Conservation (phyloP, 2,888 invertebrate species). For the Torymus aiolomorphi region DNA sequence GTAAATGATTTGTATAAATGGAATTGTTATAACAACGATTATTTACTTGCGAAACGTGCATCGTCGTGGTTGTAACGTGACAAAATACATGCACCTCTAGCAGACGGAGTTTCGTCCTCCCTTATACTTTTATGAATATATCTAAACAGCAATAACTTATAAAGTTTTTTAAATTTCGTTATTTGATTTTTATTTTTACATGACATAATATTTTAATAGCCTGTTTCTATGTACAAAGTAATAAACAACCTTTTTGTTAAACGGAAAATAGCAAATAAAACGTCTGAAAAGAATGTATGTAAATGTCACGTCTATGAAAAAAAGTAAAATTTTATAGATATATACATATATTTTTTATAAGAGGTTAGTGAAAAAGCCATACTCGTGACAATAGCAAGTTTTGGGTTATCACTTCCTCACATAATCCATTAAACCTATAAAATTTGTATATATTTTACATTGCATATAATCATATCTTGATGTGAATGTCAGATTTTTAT, state of each 20-base stretch:
- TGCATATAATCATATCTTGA: conserved; percentile 48
- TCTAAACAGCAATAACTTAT: conserved; percentile 31
- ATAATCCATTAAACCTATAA: conserved; percentile 41
- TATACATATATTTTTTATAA: conserved; percentile 64
- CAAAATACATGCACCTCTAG: conserved; percentile 24
- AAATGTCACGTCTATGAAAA: conserved; percentile 60
- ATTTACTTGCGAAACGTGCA: conserved; percentile 50
- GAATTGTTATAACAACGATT: conserved; percentile 48
- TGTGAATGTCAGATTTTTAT: conserved; percentile 50
- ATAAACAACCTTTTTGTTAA: conserved; percentile 8
- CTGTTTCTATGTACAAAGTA: conserved; percentile 16
- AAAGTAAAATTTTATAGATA: conserved; percentile 64
- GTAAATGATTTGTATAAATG: conserved; percentile 57
- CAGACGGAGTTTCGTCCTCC: conserved; percentile 41
- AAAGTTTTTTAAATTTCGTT: conserved; percentile 29
- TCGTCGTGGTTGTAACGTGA: conserved; percentile 38
- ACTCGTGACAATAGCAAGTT: conserved; percentile 40
- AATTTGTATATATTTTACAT: conserved; percentile 56
- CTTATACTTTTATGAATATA: conserved; percentile 16
- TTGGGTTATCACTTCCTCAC: conserved; percentile 16
- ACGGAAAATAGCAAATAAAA: conserved; percentile 33
- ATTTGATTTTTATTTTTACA: conserved; percentile 6
- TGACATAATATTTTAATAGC: not conserved
- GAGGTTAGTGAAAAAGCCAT: conserved; percentile 45
- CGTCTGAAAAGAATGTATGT: conserved; percentile 59